Evolutionary conservation across 2,888 invertebrate genomes (phyloP).

Genomic region (Glyphotaelius pellucidus): DNA sequence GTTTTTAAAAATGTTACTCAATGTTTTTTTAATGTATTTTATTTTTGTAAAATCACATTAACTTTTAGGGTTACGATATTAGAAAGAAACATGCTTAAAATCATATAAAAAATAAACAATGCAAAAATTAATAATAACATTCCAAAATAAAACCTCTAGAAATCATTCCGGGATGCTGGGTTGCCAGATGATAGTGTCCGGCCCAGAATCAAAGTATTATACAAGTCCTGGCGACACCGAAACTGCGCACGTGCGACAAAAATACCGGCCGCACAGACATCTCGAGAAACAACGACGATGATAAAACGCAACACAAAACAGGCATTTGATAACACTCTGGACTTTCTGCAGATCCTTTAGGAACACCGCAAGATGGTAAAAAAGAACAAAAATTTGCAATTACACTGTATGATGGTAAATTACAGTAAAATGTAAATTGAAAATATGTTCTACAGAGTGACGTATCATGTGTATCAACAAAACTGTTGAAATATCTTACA

Average conservation of each 20-base stretch:
- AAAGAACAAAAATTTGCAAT: background rate
- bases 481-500: background rate
- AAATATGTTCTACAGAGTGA: background rate
- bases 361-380: background rate
- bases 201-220: slow-evolving; percentile 90
- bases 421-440: background rate
- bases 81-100: slow-evolving; percentile 41
- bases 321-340: background rate
- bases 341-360: background rate
- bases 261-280: slow-evolving; percentile 47
- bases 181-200: slow-evolving; percentile 67
- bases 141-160: slow-evolving; percentile 58
- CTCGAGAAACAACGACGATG: slow-evolving; percentile 67
- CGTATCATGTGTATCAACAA: background rate
- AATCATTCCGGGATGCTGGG: slow-evolving; percentile 52
- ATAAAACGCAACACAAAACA: background rate
- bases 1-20: too few species aligned
- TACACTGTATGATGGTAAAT: background rate
- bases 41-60: background rate
- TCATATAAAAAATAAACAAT: slow-evolving; percentile 65
- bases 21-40: too few species aligned
- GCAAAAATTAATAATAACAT: slow-evolving; percentile 61
- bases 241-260: slow-evolving; percentile 43
- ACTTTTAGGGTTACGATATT: background rate
- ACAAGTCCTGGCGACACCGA: slow-evolving; percentile 87